These are phyloP conservation scores for Lomographa bimaculata DNA, from an alignment of 2,888 invertebrate species.

Conservation along the genomic window DNA sequence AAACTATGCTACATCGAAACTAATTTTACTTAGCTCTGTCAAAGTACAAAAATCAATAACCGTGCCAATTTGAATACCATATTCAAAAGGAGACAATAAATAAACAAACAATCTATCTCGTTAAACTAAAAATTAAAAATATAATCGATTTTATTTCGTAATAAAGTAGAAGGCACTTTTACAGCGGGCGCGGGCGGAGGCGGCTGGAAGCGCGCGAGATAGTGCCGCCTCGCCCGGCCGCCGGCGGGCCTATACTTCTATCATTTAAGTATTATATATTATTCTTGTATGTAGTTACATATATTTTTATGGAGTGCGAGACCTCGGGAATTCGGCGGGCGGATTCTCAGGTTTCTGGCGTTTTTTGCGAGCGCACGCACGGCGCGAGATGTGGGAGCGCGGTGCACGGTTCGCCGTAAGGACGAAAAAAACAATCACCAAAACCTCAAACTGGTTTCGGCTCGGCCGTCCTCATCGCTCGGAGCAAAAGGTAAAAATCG, in stretches of 20 bases:
- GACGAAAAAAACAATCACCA: constrained; percentile 77
- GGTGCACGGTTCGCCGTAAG: constrained; percentile 50
- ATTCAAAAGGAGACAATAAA: constrained; percentile 81
- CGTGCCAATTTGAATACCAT: constrained; percentile 78
- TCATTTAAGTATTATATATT: constrained; percentile 46
- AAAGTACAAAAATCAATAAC: constrained; percentile 80
- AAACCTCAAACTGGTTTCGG: constrained; percentile 73
- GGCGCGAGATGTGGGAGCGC: constrained; percentile 51
- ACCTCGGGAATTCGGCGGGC: constrained; percentile 67
- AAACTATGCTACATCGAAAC: constrained; percentile 78
- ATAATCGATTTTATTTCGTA: constrained; percentile 76
- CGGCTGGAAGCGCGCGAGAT: constrained; percentile 60
- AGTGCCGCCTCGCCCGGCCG: constrained; percentile 41
- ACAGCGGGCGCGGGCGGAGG: constrained; percentile 50
- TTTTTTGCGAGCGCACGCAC: constrained; percentile 64
- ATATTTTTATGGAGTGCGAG: constrained; percentile 54
- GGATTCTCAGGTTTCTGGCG: constrained; percentile 53
- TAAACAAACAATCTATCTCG: constrained; percentile 80
- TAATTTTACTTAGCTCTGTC: constrained; percentile 79
- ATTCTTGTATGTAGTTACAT: constrained; percentile 53
- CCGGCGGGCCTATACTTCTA: constrained; percentile 35
- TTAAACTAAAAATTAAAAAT: constrained; percentile 82
- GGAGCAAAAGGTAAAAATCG: constrained; percentile 71
- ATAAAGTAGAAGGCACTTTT: constrained; percentile 79
- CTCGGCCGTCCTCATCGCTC: constrained; percentile 66